These are phyloP conservation scores for Magallana gigas DNA, from an alignment of 1,140 invertebrate species.

Conservation along the genomic window DNA sequence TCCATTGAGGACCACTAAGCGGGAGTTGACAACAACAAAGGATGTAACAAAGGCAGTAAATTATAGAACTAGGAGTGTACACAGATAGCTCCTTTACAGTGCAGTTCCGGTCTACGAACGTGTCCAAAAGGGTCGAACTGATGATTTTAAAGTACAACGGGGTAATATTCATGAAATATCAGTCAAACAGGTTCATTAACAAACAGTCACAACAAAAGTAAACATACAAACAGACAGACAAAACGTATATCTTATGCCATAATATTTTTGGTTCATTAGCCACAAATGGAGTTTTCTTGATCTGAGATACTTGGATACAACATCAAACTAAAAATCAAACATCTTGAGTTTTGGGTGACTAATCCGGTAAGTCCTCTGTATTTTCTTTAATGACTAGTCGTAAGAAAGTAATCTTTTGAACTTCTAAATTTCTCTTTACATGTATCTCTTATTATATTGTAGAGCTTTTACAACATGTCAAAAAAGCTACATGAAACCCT, in stretches of 20 bases:
- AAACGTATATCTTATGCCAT: no score
- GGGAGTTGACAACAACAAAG: constrained; percentile 1
- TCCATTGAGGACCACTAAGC: neutral
- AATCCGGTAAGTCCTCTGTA: constrained; percentile 41
- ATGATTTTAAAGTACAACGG: constrained; percentile 51
- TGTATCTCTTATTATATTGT: neutral
- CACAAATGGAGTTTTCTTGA: constrained; percentile 37
- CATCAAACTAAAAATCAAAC: constrained; percentile 38
- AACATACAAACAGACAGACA: no score
- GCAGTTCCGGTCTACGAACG: neutral
- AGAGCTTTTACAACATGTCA: neutral
- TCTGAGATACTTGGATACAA: constrained; percentile 29
- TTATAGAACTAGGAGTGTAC: constrained; percentile 49
- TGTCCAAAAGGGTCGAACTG: neutral
- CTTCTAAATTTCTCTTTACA: neutral
- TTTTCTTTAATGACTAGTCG: neutral
- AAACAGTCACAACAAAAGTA: no score
- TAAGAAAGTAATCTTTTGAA: neutral
- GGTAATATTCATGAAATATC: neutral
- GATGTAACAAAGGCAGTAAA: constrained; percentile 9
- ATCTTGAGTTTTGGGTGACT: constrained; percentile 33
- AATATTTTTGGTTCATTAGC: neutral
- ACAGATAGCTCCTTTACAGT: constrained; percentile 39
- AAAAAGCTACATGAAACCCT: neutral
- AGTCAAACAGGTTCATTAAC: no score